phyloP scores from a whole-genome alignment of 2,888 invertebrate genomes.

The Orgyia antiqua region DNA sequence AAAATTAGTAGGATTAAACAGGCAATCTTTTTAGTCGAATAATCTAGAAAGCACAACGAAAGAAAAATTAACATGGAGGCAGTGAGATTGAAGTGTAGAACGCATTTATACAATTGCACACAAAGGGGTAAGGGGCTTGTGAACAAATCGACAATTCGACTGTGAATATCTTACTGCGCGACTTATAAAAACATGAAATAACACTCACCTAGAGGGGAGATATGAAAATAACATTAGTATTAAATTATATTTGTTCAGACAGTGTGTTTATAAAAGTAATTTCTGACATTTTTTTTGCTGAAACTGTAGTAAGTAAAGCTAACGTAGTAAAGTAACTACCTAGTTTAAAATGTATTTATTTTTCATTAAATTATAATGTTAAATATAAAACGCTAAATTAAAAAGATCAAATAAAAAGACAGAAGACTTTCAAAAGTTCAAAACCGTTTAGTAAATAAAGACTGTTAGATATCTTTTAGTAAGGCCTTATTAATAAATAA shows the following conservation, averaged over 20 bases:
- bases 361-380: too few relatives aligned
- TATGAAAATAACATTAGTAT: constrained; percentile 18
- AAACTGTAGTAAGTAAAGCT: not conserved
- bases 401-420: too few relatives aligned
- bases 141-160: constrained; percentile 48
- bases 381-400: too few relatives aligned
- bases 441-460: too few relatives aligned
- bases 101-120: constrained; percentile 37
- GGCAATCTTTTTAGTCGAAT: constrained; percentile 15
- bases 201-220: constrained; percentile 34
- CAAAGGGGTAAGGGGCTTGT: constrained; percentile 47
- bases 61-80: constrained; percentile 28
- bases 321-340: too few relatives aligned
- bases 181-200: constrained; percentile 41
- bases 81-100: constrained; percentile 20
- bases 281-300: not conserved
- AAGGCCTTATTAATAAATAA: constrained; percentile 14
- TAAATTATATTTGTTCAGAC: constrained; percentile 4
- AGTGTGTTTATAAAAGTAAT: too few relatives aligned
- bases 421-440: too few relatives aligned
- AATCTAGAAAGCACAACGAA: constrained; percentile 27
- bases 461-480: too few relatives aligned
- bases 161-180: constrained; percentile 45
- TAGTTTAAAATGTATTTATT: too few relatives aligned
- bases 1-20: too few relatives aligned